phyloP scores from a whole-genome alignment of 2,888 invertebrate species.

The Plebejus anna region DNA sequence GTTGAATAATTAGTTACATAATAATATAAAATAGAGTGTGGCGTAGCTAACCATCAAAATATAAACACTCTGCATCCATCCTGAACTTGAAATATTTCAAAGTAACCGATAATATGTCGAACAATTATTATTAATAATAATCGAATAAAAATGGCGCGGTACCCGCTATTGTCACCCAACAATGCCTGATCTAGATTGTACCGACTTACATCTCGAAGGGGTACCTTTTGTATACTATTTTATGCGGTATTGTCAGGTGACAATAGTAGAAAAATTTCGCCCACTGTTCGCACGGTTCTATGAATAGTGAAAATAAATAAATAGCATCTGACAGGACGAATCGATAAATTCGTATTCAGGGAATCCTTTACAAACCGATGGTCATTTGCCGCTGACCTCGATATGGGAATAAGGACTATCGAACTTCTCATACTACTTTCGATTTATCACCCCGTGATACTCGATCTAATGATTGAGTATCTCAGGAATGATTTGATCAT shows the following conservation, averaged over 20 bases:
- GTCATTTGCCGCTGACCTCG: conserved; percentile 25
- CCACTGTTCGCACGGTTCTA: conserved; percentile 53
- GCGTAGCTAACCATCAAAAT: no score
- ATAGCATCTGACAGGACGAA: conserved; percentile 43
- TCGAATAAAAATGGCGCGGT: conserved; percentile 55
- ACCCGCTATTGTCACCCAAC: conserved; percentile 48
- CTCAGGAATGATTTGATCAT: not conserved
- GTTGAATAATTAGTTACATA: not conserved
- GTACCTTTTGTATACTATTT: conserved; percentile 50
- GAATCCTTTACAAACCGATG: conserved; percentile 27
- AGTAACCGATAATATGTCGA: not conserved
- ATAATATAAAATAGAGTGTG: no score
- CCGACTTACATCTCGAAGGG: conserved; percentile 65
- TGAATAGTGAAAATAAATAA: conserved; percentile 74
- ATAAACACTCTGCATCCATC: no score
- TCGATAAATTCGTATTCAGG: conserved; percentile 24
- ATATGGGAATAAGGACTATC: conserved; percentile 1
- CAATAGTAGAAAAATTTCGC: conserved; percentile 27
- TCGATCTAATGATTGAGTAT: not conserved
- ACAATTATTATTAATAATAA: conserved; percentile 44
- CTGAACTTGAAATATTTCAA: no score
- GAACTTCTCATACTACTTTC: conserved; percentile 22
- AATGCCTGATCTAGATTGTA: conserved; percentile 67
- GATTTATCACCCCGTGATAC: conserved; percentile 1
- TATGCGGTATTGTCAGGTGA: conserved; percentile 23